Percentiles rank a stretch among this genome's conserved stretches.
phyloP scores from a whole-genome alignment of 2,797 vertebrate genomes.

The Mycteria americana region DNA sequence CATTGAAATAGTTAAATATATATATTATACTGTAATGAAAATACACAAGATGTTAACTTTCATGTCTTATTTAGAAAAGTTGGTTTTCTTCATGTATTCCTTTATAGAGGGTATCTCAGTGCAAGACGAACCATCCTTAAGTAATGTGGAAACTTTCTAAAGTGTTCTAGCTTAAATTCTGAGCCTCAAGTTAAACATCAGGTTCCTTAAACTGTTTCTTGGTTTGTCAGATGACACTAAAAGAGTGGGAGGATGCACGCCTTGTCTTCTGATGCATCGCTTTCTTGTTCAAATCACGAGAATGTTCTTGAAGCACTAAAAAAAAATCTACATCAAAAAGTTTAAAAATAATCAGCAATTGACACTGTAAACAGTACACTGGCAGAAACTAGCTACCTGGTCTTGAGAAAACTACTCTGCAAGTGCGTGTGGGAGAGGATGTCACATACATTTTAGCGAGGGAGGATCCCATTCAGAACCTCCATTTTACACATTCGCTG shows the following conservation, averaged over 20 bases:
- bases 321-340: slow-evolving; percentile 46
- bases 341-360: slow-evolving; percentile 62
- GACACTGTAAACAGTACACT: slow-evolving; percentile 75
- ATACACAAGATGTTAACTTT: slow-evolving; percentile 76
- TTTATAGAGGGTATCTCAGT: slow-evolving; percentile 65
- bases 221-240: slow-evolving; percentile 71
- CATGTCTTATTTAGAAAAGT: slow-evolving; percentile 71
- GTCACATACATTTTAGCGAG: neutral
- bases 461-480: slow-evolving; percentile 10
- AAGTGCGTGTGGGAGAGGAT: neutral
- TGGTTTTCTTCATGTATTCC: slow-evolving; percentile 63
- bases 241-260: slow-evolving; percentile 68
- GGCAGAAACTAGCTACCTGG: slow-evolving; percentile 72
- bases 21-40: slow-evolving; percentile 67
- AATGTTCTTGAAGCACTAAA: slow-evolving; percentile 30
- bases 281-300: slow-evolving; percentile 39
- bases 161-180: slow-evolving; percentile 67
- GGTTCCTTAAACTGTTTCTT: slow-evolving; percentile 71
- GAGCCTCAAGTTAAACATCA: slow-evolving; percentile 61
- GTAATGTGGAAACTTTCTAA: slow-evolving; percentile 51
- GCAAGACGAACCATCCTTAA: slow-evolving; percentile 70
- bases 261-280: slow-evolving; percentile 44
- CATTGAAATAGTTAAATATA: slow-evolving; percentile 72
- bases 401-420: slow-evolving; percentile 59
- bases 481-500: neutral